Conservation (phyloP, 2,888 invertebrate species). For the Conomelus anceps region DNA sequence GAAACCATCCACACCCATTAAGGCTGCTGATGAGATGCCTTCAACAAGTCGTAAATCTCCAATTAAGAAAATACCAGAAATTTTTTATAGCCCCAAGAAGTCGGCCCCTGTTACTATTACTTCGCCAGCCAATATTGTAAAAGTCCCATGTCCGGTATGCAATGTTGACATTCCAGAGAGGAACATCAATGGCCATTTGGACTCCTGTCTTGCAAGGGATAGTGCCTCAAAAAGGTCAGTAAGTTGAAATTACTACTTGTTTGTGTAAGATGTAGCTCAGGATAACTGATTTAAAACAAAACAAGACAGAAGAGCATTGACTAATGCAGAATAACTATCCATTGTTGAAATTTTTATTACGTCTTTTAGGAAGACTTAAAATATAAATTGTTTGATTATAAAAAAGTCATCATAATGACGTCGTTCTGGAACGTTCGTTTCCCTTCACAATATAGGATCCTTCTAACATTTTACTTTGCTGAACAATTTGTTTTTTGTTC, state of each 20-base stretch:
- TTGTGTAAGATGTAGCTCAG: not conserved
- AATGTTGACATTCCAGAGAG: conserved; percentile 41
- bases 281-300: not conserved
- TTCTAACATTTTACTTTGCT: too few relatives aligned
- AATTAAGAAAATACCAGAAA: not conserved
- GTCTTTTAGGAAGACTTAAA: too few relatives aligned
- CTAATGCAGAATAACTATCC: too few relatives aligned
- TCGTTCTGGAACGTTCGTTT: too few relatives aligned
- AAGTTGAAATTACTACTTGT: not conserved
- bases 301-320: too few relatives aligned
- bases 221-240: conserved; percentile 21
- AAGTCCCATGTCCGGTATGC: conserved; percentile 45
- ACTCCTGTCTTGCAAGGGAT: conserved; percentile 44
- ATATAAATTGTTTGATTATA: too few relatives aligned
- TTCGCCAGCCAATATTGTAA: not conserved
- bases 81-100: conserved; percentile 6
- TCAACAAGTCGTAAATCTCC: not conserved
- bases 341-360: too few relatives aligned
- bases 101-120: not conserved
- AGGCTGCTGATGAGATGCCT: not conserved
- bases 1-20: not conserved
- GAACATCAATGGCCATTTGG: conserved; percentile 47
- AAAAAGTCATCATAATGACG: too few relatives aligned
- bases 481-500: too few relatives aligned
- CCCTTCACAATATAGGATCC: too few relatives aligned